Percentiles rank a stretch among this genome's conserved stretches.
Evolutionary conservation across 2,797 vertebrate genomes (phyloP).

Genomic region (Neoniphon sammara): DNA sequence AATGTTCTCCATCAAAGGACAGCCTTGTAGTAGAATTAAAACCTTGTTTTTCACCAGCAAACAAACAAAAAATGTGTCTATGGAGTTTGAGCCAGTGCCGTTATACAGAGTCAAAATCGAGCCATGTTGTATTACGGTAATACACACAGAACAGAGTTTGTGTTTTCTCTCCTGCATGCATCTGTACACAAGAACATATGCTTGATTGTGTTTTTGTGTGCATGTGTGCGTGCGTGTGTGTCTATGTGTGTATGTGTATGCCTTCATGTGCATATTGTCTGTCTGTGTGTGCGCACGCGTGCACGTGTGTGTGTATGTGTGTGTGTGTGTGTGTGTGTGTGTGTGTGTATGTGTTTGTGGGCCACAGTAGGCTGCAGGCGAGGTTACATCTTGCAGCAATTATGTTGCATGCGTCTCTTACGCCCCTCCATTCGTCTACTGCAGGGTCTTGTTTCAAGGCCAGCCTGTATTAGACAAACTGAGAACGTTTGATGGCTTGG

Average conservation of each 20-base stretch:
- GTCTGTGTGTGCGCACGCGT: background rate
- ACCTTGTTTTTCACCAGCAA: conserved; percentile 59
- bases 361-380: conserved; percentile 75
- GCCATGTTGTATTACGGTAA: conserved; percentile 40
- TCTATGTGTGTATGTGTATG: conserved; percentile 38
- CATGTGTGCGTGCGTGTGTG: conserved; percentile 37
- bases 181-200: conserved; percentile 21
- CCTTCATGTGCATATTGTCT: conserved; percentile 49
- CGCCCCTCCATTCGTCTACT: conserved; percentile 73
- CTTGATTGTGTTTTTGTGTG: conserved; percentile 53
- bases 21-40: conserved; percentile 52
- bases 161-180: conserved; percentile 43
- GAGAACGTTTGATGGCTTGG: conserved; percentile 70
- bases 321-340: conserved; percentile 11
- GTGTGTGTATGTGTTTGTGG: conserved; percentile 65
- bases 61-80: conserved; percentile 56
- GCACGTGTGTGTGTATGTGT: background rate
- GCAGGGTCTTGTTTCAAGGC: conserved; percentile 78
- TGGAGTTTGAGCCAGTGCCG: conserved; percentile 5
- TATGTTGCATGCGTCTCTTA: conserved; percentile 79
- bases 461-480: conserved; percentile 68
- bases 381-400: conserved; percentile 84
- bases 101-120: conserved; percentile 12
- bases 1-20: conserved; percentile 57
- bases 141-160: conserved; percentile 36